A percentile compares a stretch with the other conserved stretches of the same genome.
These are phyloP conservation scores for Sceloporus tristichus DNA, from an alignment of 2,113 vertebrate species.

Conservation along the genomic window DNA sequence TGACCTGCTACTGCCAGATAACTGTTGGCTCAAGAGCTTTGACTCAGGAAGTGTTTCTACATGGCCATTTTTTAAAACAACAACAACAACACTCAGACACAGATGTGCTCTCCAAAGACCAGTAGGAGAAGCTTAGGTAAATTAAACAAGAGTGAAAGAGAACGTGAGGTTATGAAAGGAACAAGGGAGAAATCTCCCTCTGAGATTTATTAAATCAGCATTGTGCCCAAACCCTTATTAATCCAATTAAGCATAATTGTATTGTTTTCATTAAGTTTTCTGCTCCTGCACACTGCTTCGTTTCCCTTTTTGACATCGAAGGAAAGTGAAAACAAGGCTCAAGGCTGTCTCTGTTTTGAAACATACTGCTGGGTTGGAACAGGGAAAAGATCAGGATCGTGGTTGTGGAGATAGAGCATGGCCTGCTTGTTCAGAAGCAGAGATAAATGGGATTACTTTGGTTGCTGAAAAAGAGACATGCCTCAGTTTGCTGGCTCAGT, in stretches of 20 bases:
- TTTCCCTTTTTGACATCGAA: conserved; percentile 58
- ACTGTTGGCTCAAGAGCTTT: background rate
- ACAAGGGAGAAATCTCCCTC: conserved; percentile 61
- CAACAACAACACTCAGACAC: background rate
- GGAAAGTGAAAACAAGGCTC: conserved; percentile 56
- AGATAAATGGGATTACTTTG: background rate
- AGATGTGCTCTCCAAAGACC: conserved; percentile 30
- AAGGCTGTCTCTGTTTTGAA: conserved; percentile 57
- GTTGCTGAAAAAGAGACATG: background rate
- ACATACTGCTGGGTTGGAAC: conserved; percentile 22
- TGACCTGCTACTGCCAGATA: background rate
- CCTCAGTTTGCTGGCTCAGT: background rate
- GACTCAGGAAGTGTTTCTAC: background rate
- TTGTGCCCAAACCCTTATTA: conserved; percentile 63
- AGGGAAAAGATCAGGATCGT: conserved; percentile 35
- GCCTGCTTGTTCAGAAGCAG: background rate
- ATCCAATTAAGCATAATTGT: conserved; percentile 57
- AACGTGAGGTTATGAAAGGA: conserved; percentile 35
- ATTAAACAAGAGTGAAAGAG: background rate
- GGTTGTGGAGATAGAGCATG: background rate
- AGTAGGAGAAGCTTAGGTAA: conserved; percentile 35
- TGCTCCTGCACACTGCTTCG: conserved; percentile 12
- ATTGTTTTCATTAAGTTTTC: conserved; percentile 60
- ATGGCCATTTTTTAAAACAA: background rate
- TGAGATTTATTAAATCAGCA: conserved; percentile 39